Evolutionary conservation across 2,797 vertebrate species (phyloP).

Genomic region (Loriculus beryllinus): DNA sequence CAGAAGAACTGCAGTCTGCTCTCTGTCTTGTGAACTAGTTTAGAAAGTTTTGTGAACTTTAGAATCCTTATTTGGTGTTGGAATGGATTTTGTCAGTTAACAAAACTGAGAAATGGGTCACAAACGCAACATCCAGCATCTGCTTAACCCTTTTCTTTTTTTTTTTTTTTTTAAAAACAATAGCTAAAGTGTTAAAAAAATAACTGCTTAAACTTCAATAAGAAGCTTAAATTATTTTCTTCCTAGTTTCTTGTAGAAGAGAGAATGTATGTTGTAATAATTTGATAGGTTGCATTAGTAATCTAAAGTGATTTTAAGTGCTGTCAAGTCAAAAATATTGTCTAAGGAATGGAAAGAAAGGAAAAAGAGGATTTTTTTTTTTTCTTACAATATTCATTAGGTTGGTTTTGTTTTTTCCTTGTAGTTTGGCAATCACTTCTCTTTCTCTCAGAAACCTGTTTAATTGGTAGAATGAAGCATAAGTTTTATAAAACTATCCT

Average conservation of each 20-base stretch:
- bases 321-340: background rate
- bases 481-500: background rate
- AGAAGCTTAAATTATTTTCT: background rate
- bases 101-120: background rate
- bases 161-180: background rate
- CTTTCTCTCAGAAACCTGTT: background rate
- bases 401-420: background rate
- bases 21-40: background rate
- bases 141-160: background rate
- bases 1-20: background rate
- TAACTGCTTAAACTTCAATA: background rate
- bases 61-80: background rate
- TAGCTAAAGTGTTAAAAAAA: background rate
- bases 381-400: background rate
- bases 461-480: background rate
- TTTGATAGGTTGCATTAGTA: background rate
- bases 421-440: background rate
- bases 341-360: background rate
- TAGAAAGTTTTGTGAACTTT: background rate
- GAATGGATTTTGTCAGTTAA: background rate
- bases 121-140: background rate
- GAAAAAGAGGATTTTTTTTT: background rate
- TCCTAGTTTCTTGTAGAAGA: background rate
- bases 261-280: background rate
- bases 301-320: background rate